Evolutionary conservation across 2,888 invertebrate species (phyloP), one percentile per base, ranked within the genome.

Genomic region (Tigriopus californicus): DNA sequence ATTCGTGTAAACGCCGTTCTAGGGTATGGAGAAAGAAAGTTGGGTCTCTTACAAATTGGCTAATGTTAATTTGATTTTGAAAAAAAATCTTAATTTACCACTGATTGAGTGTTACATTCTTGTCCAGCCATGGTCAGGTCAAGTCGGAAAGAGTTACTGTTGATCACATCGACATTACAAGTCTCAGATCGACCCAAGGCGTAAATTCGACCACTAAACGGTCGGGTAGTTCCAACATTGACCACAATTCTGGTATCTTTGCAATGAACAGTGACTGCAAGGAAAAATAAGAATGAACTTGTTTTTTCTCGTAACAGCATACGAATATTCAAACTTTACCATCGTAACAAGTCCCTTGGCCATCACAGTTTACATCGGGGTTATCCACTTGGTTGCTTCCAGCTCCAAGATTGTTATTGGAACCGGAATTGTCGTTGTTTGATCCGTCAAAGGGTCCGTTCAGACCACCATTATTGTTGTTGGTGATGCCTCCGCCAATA

Each of bases 101-200:
- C 85, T 69, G 89, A 88, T 73, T 91, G 91, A 18, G 91, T 91
- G 71, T 92, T 92, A 70, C 91, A 92, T 68, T 91, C 91, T 70
- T 91, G 90, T 47, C 91, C 91, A 63, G 78, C 84, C 85, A 92
- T 88, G 42, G 90, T 89, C 58, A 92, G 77, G 70, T 92, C 91
- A 62, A 92, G 76, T 65, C 89, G 79, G 79, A 92, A 92, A 63
- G 85, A 79, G 72, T 91, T 89, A 67, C 88, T 88, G 73, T 90
- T 90, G 68, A 85, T 80, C 20, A 92, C 89, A 70, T 90, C 90
- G 64, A 89, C 87, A 74, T 92, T 91, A 73, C 91, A 92, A 46
- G 91, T 92, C 73, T 91, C 91, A 0, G 90, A 64, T 44, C 91
- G 79, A 42, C 91, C 91, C 67, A 92, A 74, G 20, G 91, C 91